Conservation (phyloP, 2,888 invertebrate species). For the Phalera bucephala region DNA sequence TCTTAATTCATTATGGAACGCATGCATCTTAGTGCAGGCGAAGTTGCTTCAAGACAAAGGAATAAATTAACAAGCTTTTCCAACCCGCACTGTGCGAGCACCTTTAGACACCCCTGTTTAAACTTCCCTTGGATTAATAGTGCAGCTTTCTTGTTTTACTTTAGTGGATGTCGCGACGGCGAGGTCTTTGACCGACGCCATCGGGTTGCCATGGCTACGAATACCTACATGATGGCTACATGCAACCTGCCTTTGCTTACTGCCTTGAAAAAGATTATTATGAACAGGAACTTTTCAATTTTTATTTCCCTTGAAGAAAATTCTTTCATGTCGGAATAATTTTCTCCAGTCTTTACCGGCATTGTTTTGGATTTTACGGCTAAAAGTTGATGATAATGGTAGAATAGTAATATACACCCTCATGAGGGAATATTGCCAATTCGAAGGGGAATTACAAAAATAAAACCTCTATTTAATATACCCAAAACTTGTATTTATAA, state of each 20-base stretch:
- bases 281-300: slow-evolving; percentile 46
- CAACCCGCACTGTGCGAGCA: slow-evolving; percentile 2
- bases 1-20: too few relatives aligned
- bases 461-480: too few relatives aligned
- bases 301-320: slow-evolving; percentile 48
- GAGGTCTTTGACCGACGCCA: slow-evolving; percentile 75
- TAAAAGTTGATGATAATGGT: too few relatives aligned
- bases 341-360: too few relatives aligned
- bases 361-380: too few relatives aligned
- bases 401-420: too few relatives aligned
- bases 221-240: slow-evolving; percentile 54
- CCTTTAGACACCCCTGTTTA: slow-evolving; percentile 44
- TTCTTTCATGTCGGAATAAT: too few relatives aligned
- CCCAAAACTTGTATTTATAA: neutral
- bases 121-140: slow-evolving; percentile 59
- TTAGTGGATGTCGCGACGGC: slow-evolving; percentile 63
- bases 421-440: too few relatives aligned
- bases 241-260: slow-evolving; percentile 45
- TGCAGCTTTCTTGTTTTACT: slow-evolving; percentile 65
- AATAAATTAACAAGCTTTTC: neutral
- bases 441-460: neutral
- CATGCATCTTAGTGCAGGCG: too few relatives aligned
- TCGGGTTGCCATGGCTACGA: slow-evolving; percentile 65
- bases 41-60: too few relatives aligned
- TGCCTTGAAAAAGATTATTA: slow-evolving; percentile 56